These are phyloP conservation scores for Gouania willdenowi DNA, from an alignment of 2,797 vertebrate genomes.

Conservation along the genomic window DNA sequence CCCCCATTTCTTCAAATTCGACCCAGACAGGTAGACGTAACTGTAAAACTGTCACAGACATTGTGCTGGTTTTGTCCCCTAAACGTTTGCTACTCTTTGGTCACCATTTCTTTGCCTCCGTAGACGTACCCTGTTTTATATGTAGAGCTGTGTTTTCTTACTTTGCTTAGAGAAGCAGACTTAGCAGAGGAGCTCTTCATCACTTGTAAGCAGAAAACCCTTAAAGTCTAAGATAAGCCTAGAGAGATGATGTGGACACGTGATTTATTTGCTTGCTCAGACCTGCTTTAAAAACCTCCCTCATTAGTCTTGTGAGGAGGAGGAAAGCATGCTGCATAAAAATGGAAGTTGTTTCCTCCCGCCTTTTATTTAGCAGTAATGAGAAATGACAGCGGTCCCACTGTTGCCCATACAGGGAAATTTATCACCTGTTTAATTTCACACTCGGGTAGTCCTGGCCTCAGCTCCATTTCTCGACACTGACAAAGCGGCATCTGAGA, in stretches of 20 bases:
- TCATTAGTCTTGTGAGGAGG: conserved; percentile 71
- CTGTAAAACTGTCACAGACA: conserved; percentile 31
- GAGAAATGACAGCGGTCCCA: conserved; percentile 75
- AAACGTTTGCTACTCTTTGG: conserved; percentile 10
- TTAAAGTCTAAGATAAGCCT: conserved; percentile 45
- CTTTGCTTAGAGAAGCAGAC: conserved; percentile 25
- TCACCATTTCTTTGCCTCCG: conserved; percentile 12
- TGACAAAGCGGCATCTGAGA: conserved; percentile 69
- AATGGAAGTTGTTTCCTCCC: conserved; percentile 67
- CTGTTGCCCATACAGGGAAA: conserved; percentile 66
- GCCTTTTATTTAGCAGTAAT: conserved; percentile 77
- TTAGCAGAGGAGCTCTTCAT: conserved; percentile 33
- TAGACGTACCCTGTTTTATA: conserved; percentile 23
- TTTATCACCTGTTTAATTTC: conserved; percentile 85
- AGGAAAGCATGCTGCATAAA: conserved; percentile 35
- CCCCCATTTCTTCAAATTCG: conserved; percentile 5
- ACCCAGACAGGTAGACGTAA: conserved; percentile 25
- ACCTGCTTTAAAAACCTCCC: conserved; percentile 61
- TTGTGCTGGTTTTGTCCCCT: conserved; percentile 3
- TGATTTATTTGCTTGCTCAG: conserved; percentile 66
- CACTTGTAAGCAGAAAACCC: conserved; percentile 5
- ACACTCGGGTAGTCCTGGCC: conserved; percentile 71
- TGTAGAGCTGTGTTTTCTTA: conserved; percentile 22
- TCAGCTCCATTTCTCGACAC: conserved; percentile 68
- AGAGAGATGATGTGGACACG: conserved; percentile 37